phyloP scores from a whole-genome alignment of 2,888 invertebrate species.

The Hartigia nigra region DNA sequence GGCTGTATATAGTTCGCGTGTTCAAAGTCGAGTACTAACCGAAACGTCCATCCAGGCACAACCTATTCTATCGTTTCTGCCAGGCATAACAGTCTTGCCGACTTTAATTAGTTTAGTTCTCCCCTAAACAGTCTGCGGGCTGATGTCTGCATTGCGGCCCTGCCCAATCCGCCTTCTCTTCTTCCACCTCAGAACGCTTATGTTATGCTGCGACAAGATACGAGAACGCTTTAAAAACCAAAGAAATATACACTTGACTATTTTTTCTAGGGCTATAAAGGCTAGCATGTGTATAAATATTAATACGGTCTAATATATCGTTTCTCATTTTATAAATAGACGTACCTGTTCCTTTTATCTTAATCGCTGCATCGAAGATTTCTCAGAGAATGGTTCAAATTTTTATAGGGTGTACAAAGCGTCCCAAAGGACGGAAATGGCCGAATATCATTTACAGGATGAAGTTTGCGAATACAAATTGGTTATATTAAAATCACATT shows the following conservation, averaged over 20 bases:
- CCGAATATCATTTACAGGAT: neutral
- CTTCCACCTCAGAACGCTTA: neutral
- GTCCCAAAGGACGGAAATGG: neutral
- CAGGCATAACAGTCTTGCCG: slow-evolving; percentile 1
- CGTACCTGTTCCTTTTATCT: too few species aligned
- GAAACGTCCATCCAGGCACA: slow-evolving; percentile 1
- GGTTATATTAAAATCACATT: neutral
- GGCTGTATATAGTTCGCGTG: neutral
- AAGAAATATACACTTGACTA: too few species aligned
- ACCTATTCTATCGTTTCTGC: slow-evolving; percentile 1
- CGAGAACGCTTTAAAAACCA: neutral
- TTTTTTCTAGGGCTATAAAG: too few species aligned
- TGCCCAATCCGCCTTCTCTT: neutral
- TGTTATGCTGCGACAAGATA: neutral
- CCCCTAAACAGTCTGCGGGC: slow-evolving; percentile 7
- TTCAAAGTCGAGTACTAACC: slow-evolving; percentile 3
- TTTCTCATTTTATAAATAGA: too few species aligned
- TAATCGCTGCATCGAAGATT: too few species aligned
- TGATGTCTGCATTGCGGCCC: slow-evolving; percentile 9
- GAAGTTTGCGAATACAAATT: neutral
- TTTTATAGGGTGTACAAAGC: too few species aligned
- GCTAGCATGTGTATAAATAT: too few species aligned
- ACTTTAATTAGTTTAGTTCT: slow-evolving; percentile 10
- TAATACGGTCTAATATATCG: too few species aligned
- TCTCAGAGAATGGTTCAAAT: too few species aligned